Conservation (phyloP, 2,113 vertebrate genomes). For the Drymodes brunneopygia region DNA sequence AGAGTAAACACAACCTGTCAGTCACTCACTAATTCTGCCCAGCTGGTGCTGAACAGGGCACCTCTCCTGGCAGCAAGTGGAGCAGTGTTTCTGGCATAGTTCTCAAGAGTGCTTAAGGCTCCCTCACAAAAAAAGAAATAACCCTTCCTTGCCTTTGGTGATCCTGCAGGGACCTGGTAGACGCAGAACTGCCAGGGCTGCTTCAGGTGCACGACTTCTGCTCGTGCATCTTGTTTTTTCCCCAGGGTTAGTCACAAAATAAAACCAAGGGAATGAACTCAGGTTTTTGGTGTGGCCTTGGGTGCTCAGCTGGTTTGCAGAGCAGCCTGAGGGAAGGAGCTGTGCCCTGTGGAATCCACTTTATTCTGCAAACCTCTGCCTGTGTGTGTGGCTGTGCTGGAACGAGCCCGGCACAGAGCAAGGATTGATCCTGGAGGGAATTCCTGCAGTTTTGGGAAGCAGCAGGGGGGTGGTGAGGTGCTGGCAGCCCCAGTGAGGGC, state of each 20-base stretch:
- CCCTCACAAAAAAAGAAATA: neutral
- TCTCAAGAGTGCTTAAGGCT: neutral
- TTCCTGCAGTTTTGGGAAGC: accelerated
- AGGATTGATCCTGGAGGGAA: neutral
- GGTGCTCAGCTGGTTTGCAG: neutral
- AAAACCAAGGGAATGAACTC: too few relatives aligned
- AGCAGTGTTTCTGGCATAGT: neutral
- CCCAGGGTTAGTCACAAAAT: neutral
- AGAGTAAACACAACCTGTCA: neutral
- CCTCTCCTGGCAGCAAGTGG: neutral
- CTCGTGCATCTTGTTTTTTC: neutral
- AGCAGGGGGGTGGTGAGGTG: neutral
- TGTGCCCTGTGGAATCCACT: accelerated
- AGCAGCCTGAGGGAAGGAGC: neutral
- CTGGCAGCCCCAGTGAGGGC: neutral
- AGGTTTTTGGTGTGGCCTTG: accelerated
- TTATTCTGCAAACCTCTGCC: neutral
- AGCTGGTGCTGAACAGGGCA: neutral
- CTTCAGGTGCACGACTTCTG: neutral
- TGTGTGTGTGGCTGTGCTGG: neutral
- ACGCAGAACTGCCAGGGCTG: neutral
- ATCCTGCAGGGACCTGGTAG: neutral
- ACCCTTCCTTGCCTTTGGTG: neutral
- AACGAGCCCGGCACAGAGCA: accelerated
- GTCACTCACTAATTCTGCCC: neutral